A percentile compares a stretch with the other conserved stretches of the same genome.
These are phyloP conservation scores for Anolis carolinensis DNA, from an alignment of 2,113 vertebrate genomes.

Conservation along the genomic window DNA sequence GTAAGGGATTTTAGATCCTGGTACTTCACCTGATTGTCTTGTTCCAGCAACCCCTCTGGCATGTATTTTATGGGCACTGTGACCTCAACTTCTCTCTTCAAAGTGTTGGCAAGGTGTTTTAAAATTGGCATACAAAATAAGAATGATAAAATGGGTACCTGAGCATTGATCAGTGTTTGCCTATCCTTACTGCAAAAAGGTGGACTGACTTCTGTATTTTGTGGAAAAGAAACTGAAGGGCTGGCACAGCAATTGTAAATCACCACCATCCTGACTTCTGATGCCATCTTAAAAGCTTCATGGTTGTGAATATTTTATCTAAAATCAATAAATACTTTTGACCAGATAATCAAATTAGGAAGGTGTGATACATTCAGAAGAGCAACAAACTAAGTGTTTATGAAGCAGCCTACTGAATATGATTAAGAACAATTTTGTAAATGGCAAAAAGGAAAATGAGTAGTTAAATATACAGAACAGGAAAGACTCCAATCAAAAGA, in stretches of 20 bases:
- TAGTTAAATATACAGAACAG: background rate
- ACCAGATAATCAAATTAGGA: conserved; percentile 6
- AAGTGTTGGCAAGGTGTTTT: background rate
- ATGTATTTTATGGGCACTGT: background rate
- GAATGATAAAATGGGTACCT: background rate
- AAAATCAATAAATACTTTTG: background rate
- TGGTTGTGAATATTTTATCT: background rate
- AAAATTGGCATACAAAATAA: background rate
- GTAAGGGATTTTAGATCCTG: background rate
- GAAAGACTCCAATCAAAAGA: fast-evolving
- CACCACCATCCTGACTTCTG: background rate
- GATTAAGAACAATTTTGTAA: background rate
- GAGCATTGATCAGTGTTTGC: background rate
- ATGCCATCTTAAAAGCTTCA: background rate
- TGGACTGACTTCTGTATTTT: background rate
- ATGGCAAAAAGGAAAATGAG: too few relatives aligned
- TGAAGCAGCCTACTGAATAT: background rate
- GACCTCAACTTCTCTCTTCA: background rate
- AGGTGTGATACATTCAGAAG: background rate
- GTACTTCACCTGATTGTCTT: background rate
- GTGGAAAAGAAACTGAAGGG: background rate
- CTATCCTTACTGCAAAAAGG: background rate
- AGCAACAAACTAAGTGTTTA: background rate
- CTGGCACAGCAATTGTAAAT: background rate
- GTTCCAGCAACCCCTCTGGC: background rate